Conservation (phyloP, 1,140 invertebrate species). For the Apis dorsata region DNA sequence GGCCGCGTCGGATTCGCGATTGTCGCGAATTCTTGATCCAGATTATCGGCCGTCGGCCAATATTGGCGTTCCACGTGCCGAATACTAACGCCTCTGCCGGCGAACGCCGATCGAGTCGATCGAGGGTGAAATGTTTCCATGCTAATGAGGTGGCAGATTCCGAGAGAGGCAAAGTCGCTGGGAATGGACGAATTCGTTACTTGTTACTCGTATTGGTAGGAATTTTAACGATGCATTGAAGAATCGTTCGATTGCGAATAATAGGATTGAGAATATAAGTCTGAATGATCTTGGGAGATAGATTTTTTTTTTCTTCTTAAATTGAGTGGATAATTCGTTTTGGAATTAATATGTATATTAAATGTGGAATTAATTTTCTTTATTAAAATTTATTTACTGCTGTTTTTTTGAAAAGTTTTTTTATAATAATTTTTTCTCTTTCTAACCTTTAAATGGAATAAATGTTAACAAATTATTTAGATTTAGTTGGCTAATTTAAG, state of each 20-base stretch:
- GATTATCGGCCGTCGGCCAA: constrained; percentile 44
- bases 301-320: too few relatives aligned
- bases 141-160: not conserved
- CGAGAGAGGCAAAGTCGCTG: not conserved
- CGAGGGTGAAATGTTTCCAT: constrained; percentile 25
- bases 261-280: not conserved
- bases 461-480: too few relatives aligned
- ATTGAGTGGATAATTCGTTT: too few relatives aligned
- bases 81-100: constrained; percentile 26
- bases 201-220: not conserved
- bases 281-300: too few relatives aligned
- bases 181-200: not conserved
- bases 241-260: not conserved
- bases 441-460: too few relatives aligned
- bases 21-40: constrained; percentile 53
- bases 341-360: too few relatives aligned
- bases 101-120: not conserved
- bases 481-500: too few relatives aligned
- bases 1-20: constrained; percentile 48
- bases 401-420: too few relatives aligned
- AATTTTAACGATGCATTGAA: not conserved
- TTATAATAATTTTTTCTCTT: too few relatives aligned
- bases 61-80: constrained; percentile 28
- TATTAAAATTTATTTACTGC: too few relatives aligned
- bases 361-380: too few relatives aligned